A percentile compares a stretch with the other conserved stretches of the same genome.
Conservation (phyloP, 2,113 vertebrate genomes). For the Atractosteus spatula region DNA sequence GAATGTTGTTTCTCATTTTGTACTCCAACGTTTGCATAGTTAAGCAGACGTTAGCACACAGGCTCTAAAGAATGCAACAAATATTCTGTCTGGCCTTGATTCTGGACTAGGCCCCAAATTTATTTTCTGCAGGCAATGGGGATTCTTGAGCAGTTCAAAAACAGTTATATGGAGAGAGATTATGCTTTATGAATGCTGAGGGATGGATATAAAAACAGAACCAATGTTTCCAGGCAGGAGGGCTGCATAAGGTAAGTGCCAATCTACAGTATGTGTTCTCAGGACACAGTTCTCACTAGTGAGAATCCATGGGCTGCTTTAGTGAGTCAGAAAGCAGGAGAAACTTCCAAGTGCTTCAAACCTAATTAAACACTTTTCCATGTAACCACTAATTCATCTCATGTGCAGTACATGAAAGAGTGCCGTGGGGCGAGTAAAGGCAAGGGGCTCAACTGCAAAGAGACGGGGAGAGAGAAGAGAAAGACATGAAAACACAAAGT, state of each 20-base stretch:
- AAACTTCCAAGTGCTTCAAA: slow-evolving; percentile 48
- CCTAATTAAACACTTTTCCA: slow-evolving; percentile 56
- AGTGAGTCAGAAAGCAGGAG: slow-evolving; percentile 29
- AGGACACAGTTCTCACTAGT: slow-evolving; percentile 22
- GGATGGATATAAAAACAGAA: slow-evolving; percentile 6
- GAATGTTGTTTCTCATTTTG: neutral
- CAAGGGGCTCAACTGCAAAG: slow-evolving; percentile 34
- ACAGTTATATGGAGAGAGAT: slow-evolving; percentile 11
- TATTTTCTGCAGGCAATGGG: slow-evolving; percentile 17
- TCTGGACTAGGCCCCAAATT: neutral
- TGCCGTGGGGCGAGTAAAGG: slow-evolving; percentile 25
- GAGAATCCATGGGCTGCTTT: slow-evolving; percentile 27
- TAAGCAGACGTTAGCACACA: neutral
- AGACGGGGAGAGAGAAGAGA: slow-evolving; percentile 14
- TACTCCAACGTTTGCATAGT: too few relatives aligned
- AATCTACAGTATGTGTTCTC: slow-evolving; percentile 5
- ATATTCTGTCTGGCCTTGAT: slow-evolving; percentile 18
- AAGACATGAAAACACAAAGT: slow-evolving; percentile 1
- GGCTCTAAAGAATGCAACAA: slow-evolving; percentile 13
- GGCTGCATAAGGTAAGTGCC: slow-evolving; percentile 28
- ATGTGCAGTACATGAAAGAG: slow-evolving; percentile 24
- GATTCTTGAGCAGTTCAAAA: slow-evolving; percentile 16
- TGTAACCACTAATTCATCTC: slow-evolving; percentile 17
- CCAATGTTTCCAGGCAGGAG: slow-evolving; percentile 34
- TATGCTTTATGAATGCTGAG: slow-evolving; percentile 1